Percentiles rank a stretch among this genome's conserved stretches.
Evolutionary conservation across 2,113 vertebrate species (phyloP).

Genomic region (Falco punctatus): DNA sequence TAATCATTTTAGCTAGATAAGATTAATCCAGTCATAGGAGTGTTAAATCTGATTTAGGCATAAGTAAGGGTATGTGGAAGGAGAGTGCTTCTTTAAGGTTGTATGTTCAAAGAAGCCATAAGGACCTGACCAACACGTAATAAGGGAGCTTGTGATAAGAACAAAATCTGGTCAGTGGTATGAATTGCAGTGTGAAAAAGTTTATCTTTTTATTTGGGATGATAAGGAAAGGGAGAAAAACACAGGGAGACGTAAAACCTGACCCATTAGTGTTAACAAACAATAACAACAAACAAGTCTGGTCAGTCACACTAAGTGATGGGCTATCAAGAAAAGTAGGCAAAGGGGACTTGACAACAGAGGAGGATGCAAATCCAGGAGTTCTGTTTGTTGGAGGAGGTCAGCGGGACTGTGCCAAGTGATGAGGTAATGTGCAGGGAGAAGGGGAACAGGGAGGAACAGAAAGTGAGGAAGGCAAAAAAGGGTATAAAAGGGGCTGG

Average conservation of each 20-base stretch:
- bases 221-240: neutral
- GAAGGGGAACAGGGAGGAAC: too few relatives aligned
- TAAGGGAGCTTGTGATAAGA: neutral
- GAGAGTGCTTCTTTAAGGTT: neutral
- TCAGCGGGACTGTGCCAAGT: neutral
- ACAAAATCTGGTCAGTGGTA: neutral
- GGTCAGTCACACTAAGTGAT: neutral
- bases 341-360: neutral
- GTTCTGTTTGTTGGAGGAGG: neutral
- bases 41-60: neutral
- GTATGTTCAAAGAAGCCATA: neutral
- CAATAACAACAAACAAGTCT: neutral
- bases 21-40: neutral
- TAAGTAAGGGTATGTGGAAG: neutral
- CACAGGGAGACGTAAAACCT: neutral
- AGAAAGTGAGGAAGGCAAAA: too few relatives aligned
- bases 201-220: neutral
- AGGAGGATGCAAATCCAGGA: neutral
- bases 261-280: fast-evolving
- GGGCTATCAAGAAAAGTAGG: neutral
- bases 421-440: neutral
- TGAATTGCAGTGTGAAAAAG: neutral
- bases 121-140: neutral
- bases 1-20: neutral
- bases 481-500: too few relatives aligned